Base-by-base conservation (phyloP, 2,113 vertebrate genomes). In the Globicephala melas region DNA sequence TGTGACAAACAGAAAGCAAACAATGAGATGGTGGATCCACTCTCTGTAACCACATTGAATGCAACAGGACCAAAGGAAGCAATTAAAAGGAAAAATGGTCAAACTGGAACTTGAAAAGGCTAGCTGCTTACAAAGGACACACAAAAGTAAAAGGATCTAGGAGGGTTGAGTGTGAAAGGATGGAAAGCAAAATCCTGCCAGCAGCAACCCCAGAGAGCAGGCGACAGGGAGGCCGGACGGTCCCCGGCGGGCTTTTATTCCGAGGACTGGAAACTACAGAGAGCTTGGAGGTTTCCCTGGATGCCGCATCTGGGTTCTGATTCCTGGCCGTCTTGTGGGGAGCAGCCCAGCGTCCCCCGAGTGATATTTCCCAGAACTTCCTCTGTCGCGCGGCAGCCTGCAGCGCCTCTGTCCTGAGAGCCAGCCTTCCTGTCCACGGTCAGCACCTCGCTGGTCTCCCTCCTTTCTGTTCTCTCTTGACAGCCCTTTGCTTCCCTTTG, bases 181-280 rank as follows among this genome's bases (percentile, higher is more conserved):
- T 18, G 65, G 28, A 91, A 33, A 50, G 4, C 31, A 5, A 17
- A 44, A 28, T n/a, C 4, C 50, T 33, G 36, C 28, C 4, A 33
- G 5, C 47, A 33, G 62, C 63, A 31, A 14, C 47, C 47, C 20
- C 15, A 33, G 76, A 55, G 23, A 31, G 67, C 17, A 7, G 50
- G 74, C 5, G 2, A 12, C 77, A 0, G 31, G 33, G 31, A 58
- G 53, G n/a, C 77, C 21, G 1, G 18, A 14, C 0, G 8, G 53
- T 81, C 53, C 53, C 53, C 14, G 12, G 26, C 25, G 3, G 50
- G 53, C 21, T 38, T 38, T n/a, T 80, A 20, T 81, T 8, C 7
- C 26, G 77, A 81, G 77, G 77, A 36, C 77, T 26, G 77, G 50
- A 80, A 80, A 7, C 33, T 4, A 0, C 77, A 58, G n/a, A 36